Conservation (phyloP, 2,113 vertebrate genomes). For the Apodemus sylvaticus region DNA sequence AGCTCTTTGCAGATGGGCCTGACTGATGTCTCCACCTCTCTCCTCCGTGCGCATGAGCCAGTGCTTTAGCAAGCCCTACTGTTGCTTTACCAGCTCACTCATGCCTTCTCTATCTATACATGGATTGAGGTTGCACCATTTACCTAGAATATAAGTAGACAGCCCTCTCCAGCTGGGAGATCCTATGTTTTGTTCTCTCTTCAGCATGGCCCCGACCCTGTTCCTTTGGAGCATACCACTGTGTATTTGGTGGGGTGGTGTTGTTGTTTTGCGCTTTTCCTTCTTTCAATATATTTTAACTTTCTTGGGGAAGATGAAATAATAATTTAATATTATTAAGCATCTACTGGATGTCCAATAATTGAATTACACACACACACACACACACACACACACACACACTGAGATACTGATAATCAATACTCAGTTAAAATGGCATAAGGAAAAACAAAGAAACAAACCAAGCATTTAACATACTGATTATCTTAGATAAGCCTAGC, state of each 20-base stretch:
- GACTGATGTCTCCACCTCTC: neutral
- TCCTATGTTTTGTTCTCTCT: neutral
- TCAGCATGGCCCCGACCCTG: neutral
- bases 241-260: neutral
- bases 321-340: neutral
- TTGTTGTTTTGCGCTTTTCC: neutral
- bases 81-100: neutral
- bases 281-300: neutral
- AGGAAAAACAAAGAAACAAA: neutral
- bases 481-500: neutral
- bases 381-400: neutral
- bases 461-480: neutral
- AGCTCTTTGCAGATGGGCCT: neutral
- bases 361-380: neutral
- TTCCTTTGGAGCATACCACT: neutral
- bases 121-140: neutral
- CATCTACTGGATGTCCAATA: neutral
- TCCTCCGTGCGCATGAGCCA: accelerated
- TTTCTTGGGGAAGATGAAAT: neutral
- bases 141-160: neutral
- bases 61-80: neutral
- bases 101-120: neutral
- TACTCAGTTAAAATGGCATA: neutral
- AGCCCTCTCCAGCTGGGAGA: neutral
- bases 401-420: neutral